Percentiles rank a stretch among this genome's conserved stretches.
phyloP scores from a whole-genome alignment of 2,113 vertebrate genomes.

The Microcebus tavaratra region DNA sequence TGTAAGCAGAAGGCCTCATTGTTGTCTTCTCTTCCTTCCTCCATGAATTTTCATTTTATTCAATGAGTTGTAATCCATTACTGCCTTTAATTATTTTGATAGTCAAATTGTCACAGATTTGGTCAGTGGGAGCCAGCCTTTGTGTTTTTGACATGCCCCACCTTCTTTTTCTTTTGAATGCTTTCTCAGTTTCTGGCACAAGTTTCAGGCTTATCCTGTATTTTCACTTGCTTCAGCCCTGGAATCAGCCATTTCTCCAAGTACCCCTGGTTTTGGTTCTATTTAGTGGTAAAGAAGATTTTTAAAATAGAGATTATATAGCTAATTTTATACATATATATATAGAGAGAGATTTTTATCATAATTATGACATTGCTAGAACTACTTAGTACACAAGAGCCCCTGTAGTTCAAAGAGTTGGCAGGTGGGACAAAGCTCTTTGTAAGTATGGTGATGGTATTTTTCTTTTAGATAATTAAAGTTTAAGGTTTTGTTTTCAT shows the following conservation, averaged over 20 bases:
- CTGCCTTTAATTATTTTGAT: neutral
- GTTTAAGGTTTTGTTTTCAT: neutral
- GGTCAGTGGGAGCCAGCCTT: neutral
- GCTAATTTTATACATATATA: neutral
- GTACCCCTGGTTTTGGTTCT: neutral
- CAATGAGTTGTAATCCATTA: neutral
- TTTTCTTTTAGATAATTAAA: conserved; percentile 35
- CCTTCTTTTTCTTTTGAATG: neutral
- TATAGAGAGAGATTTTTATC: neutral
- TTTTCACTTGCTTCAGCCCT: neutral
- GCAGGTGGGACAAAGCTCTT: neutral
- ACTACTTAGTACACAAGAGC: neutral
- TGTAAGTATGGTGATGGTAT: neutral
- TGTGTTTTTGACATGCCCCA: neutral
- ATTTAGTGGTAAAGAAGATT: neutral
- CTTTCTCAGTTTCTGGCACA: neutral
- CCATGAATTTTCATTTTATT: neutral
- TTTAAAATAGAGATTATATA: neutral
- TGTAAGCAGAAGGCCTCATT: neutral
- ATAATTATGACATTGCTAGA: neutral
- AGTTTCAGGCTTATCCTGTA: neutral
- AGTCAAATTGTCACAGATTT: neutral
- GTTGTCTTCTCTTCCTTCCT: neutral
- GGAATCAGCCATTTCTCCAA: neutral
- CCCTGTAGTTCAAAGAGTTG: conserved; percentile 5